Conservation (phyloP, 1,140 invertebrate species). For the Ruditapes philippinarum region DNA sequence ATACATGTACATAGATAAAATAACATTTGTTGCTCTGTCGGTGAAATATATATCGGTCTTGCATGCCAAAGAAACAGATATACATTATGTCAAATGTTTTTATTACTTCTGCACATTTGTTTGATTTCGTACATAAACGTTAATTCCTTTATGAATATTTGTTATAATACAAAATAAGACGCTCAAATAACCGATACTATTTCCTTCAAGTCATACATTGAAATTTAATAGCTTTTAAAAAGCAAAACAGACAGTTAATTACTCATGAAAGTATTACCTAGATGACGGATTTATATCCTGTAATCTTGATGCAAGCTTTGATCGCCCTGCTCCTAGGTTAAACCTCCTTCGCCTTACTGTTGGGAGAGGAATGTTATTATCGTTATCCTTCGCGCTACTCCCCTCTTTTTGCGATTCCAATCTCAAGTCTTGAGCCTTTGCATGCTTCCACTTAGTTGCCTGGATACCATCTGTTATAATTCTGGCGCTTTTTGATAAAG, state of each 20-base stretch:
- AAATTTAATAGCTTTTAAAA: too few relatives aligned
- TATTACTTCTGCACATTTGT: too few relatives aligned
- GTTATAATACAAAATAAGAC: background rate
- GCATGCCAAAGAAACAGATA: too few relatives aligned
- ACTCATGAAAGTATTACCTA: background rate
- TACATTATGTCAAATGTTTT: too few relatives aligned
- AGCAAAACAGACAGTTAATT: background rate
- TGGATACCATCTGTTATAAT: background rate
- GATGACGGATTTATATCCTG: background rate
- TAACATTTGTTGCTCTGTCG: too few relatives aligned
- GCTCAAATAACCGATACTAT: background rate
- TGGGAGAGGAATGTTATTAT: slow-evolving; percentile 24
- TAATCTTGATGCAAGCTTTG: background rate
- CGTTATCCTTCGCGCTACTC: background rate
- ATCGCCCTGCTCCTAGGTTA: slow-evolving; percentile 49
- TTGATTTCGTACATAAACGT: background rate
- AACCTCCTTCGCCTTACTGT: background rate
- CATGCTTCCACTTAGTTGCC: background rate
- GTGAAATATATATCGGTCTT: too few relatives aligned
- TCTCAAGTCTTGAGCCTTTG: background rate
- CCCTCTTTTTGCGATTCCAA: background rate
- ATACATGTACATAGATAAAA: too few relatives aligned
- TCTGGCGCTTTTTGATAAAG: slow-evolving; percentile 4
- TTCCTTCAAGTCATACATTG: background rate
- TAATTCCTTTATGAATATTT: background rate